phyloP scores from a whole-genome alignment of 1,140 invertebrate species.

The Atta texana region DNA sequence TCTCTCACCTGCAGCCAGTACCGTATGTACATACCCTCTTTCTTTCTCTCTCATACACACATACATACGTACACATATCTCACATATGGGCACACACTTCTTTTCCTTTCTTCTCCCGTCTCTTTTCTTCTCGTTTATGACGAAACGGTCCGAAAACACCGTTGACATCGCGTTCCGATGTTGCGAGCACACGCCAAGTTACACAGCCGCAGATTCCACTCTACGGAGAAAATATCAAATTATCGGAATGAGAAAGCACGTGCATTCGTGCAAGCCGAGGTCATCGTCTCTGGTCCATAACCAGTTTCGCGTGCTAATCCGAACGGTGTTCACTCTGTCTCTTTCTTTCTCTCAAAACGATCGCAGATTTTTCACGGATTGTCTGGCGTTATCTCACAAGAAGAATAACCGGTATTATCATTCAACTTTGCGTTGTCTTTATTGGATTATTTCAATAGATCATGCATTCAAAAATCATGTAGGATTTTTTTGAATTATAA shows the following conservation, averaged over 20 bases:
- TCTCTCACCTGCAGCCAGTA: constrained; percentile 47
- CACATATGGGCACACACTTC: not conserved
- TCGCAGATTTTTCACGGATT: constrained; percentile 30
- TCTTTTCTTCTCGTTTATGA: not conserved
- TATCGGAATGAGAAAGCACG: constrained; percentile 13
- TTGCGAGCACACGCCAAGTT: constrained; percentile 26
- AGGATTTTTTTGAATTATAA: not conserved
- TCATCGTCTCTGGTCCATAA: constrained; percentile 18
- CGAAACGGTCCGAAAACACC: constrained; percentile 31
- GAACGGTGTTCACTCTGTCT: constrained; percentile 1
- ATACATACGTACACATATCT: not conserved
- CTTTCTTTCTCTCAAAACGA: not conserved
- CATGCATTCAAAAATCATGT: not conserved
- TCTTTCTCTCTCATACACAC: not conserved
- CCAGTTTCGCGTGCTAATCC: constrained; percentile 45
- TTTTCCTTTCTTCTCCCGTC: constrained; percentile 2
- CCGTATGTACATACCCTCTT: not conserved
- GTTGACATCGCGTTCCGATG: constrained; percentile 49
- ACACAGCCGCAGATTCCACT: not conserved
- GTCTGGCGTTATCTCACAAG: not conserved
- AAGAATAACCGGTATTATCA: constrained; percentile 1
- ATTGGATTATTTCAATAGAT: not conserved
- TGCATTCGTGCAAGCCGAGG: constrained; percentile 14
- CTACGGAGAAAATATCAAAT: constrained; percentile 57
- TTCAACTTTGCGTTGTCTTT: not conserved